Conservation (phyloP, 1,140 invertebrate species). For the Oncopodura yosiiana region DNA sequence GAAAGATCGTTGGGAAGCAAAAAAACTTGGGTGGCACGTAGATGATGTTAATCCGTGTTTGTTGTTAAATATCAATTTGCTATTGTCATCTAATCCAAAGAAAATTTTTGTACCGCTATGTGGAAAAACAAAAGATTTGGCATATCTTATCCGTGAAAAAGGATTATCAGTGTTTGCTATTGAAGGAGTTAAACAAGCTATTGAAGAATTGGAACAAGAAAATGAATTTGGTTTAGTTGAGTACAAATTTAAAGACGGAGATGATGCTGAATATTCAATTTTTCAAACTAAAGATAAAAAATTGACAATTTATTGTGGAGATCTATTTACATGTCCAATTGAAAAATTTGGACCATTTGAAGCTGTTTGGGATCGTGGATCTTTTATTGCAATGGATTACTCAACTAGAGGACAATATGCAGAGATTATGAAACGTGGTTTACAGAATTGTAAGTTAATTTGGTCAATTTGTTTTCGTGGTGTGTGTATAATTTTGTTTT, state of each 20-base stretch:
- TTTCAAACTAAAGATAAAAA: slow-evolving; percentile 8
- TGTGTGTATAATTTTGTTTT: too few species aligned
- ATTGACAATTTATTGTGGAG: slow-evolving; percentile 27
- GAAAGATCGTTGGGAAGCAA: slow-evolving; percentile 17
- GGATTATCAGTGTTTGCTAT: slow-evolving; percentile 28
- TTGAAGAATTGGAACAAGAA: slow-evolving; percentile 17
- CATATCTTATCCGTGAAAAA: slow-evolving; percentile 10
- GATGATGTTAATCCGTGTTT: slow-evolving; percentile 11
- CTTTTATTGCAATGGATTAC: slow-evolving; percentile 29
- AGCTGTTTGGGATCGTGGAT: slow-evolving; percentile 30
- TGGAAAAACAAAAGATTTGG: slow-evolving; percentile 24
- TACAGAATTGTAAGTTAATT: slow-evolving; percentile 10
- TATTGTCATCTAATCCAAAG: not conserved
- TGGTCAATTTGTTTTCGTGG: too few species aligned
- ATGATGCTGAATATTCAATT: too few species aligned
- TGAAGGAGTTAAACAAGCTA: slow-evolving; percentile 17
- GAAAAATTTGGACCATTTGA: slow-evolving; percentile 33
- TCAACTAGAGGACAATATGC: slow-evolving; percentile 5
- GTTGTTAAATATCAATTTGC: not conserved
- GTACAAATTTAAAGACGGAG: slow-evolving; percentile 23
- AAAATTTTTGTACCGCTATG: slow-evolving; percentile 31
- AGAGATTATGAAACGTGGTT: slow-evolving; percentile 13
- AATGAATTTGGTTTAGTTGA: slow-evolving; percentile 15
- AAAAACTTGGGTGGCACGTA: slow-evolving; percentile 25
- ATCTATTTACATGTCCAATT: slow-evolving; percentile 27